Conservation (phyloP, 2,888 invertebrate species). For the Pecten maximus region DNA sequence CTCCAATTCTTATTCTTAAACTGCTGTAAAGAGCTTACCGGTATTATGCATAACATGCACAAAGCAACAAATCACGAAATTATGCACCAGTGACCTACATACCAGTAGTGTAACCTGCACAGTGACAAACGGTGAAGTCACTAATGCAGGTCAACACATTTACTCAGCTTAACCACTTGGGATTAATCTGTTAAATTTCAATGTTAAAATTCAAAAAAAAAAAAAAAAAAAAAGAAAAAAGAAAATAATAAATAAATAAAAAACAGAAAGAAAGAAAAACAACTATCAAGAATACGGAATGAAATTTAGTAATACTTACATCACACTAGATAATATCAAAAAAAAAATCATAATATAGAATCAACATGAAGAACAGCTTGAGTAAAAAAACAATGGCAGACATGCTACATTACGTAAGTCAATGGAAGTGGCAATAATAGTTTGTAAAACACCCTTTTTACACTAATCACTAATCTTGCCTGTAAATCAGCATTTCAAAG, state of each 20-base stretch:
- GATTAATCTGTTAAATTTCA: not conserved
- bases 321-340: not conserved
- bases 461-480: not conserved
- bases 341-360: not conserved
- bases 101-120: too few relatives aligned
- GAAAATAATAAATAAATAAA: too few relatives aligned
- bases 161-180: not conserved
- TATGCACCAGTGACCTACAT: constrained; percentile 24
- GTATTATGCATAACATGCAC: constrained; percentile 5
- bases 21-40: not conserved
- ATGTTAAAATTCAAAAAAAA: not conserved
- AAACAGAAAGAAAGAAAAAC: not conserved
- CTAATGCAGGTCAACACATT: not conserved
- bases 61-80: not conserved
- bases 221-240: not conserved
- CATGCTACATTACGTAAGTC: not conserved
- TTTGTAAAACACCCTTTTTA: not conserved
- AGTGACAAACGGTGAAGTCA: not conserved
- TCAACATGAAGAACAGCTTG: not conserved
- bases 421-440: constrained; percentile 16
- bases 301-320: constrained; percentile 21
- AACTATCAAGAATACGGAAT: constrained; percentile 20
- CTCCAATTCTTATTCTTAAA: not conserved
- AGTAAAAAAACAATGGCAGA: not conserved
- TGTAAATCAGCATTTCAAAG: not conserved